These are phyloP conservation scores for Gallinago paraguaiae DNA, from an alignment of 2,113 vertebrate species.

Conservation along the genomic window DNA sequence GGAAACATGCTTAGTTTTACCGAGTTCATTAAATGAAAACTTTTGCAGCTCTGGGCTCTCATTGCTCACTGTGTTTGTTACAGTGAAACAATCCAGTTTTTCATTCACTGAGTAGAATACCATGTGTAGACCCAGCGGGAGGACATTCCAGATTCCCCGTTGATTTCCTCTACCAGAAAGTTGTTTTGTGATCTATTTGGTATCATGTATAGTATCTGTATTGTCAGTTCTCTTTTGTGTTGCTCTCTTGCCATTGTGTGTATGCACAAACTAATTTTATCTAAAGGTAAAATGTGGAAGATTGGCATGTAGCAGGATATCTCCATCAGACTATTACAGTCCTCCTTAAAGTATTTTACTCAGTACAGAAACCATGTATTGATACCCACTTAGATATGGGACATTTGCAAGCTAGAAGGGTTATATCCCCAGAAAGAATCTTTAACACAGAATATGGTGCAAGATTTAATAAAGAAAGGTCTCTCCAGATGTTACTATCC, in stretches of 20 bases:
- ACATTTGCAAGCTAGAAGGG: neutral
- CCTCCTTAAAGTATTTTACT: neutral
- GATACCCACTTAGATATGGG: neutral
- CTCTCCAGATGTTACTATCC: neutral
- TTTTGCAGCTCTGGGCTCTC: constrained; percentile 47
- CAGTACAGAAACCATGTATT: neutral
- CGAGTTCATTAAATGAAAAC: constrained; percentile 75
- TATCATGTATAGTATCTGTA: neutral
- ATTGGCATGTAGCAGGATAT: neutral
- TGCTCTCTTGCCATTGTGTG: neutral
- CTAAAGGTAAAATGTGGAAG: neutral
- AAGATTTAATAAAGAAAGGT: neutral
- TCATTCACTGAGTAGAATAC: constrained; percentile 81
- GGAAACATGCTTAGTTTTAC: constrained; percentile 76
- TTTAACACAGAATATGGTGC: neutral
- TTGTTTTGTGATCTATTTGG: constrained; percentile 70
- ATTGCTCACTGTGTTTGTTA: constrained; percentile 62
- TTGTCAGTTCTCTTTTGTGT: neutral
- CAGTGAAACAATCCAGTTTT: constrained; percentile 74
- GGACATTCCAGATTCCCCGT: constrained; percentile 85
- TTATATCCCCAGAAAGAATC: neutral
- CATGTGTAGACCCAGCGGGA: constrained; percentile 89
- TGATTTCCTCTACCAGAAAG: constrained; percentile 82
- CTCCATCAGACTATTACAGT: neutral
- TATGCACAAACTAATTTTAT: neutral